Conservation (phyloP, 1,140 invertebrate species). For the Drosophila punjabiensis region DNA sequence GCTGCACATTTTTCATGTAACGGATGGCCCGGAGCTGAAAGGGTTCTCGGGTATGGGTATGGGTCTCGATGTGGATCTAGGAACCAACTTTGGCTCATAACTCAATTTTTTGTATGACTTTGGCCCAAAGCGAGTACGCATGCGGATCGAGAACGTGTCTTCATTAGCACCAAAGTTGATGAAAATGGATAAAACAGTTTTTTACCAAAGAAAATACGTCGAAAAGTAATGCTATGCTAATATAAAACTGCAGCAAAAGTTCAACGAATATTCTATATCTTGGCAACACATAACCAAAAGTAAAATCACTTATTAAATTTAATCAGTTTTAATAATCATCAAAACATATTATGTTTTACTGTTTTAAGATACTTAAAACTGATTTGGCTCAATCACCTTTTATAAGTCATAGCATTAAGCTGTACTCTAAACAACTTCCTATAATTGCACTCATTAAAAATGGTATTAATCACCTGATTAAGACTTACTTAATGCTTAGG, state of each 20-base stretch:
- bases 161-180: constrained; percentile 27
- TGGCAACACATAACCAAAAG: not conserved
- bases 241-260: not conserved
- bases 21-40: constrained; percentile 14
- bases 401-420: not conserved
- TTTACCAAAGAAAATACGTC: not conserved
- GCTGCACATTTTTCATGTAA: constrained; percentile 66
- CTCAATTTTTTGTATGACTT: constrained; percentile 47
- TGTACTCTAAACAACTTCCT: not conserved
- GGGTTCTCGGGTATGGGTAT: not conserved
- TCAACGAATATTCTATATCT: not conserved
- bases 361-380: not conserved
- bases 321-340: not conserved
- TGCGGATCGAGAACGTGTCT: constrained; percentile 24
- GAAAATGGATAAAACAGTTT: constrained; percentile 2
- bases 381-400: not conserved
- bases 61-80: not conserved
- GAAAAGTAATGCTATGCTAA: not conserved
- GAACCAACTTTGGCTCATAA: constrained; percentile 46
- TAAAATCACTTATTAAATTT: not conserved
- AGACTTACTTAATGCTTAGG: not conserved
- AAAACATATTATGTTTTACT: not conserved
- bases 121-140: constrained; percentile 12
- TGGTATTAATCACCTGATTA: not conserved
- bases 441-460: not conserved